Base-by-base conservation (phyloP, 2,888 invertebrate species). In the Halictus quadricinctus region DNA sequence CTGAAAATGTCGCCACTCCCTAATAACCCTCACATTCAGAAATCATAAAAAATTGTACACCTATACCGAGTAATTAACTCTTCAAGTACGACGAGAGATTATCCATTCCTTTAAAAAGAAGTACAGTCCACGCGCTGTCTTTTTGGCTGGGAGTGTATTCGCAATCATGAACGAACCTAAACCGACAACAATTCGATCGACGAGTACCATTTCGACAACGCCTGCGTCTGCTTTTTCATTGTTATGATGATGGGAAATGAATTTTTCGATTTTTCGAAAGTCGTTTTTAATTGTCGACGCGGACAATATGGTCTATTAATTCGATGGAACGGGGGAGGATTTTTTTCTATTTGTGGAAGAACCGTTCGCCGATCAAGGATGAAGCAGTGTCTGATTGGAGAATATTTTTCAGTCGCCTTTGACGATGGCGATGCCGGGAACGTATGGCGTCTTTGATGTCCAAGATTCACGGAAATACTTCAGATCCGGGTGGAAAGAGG, bases 171-270 rank as follows among this genome's bases (percentile, higher is more conserved):
- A 58, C n/a, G 58, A n/a, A 10, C n/a, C 58, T 12, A 10, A n/a
- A 58, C 58, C n/a, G 84, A 83, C 73, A 54, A 72, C 79, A 86
- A 77, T 84, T 79, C 83, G 88, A 89, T 89, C 88, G 88, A 72
- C 7, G 48, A 25, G 29, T 29, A 64, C 72, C 54, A 54, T 76
- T 72, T 36, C 29, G 43, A 12, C 80, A 18, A 43, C 85, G 84
- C 66, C 3, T 29, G 70, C 82, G 82, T 84, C 83, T 79, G 50
- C 77, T 58, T 73, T 78, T 15, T 83, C 81, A 89, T 88, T 89
- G 87, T 88, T 74, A 88, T 85, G 87, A 83, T 89, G 88, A 89
- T 85, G 76, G 88, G 85, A 76, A 87, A 81, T 88, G 89, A 89
- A 82, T 54, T 78, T 77, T 69, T 36, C 36, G 36, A 82, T 54